A percentile compares a stretch with the other conserved stretches of the same genome.
Evolutionary conservation across 2,888 invertebrate species (phyloP).

Genomic region (Xiphydria camelus): DNA sequence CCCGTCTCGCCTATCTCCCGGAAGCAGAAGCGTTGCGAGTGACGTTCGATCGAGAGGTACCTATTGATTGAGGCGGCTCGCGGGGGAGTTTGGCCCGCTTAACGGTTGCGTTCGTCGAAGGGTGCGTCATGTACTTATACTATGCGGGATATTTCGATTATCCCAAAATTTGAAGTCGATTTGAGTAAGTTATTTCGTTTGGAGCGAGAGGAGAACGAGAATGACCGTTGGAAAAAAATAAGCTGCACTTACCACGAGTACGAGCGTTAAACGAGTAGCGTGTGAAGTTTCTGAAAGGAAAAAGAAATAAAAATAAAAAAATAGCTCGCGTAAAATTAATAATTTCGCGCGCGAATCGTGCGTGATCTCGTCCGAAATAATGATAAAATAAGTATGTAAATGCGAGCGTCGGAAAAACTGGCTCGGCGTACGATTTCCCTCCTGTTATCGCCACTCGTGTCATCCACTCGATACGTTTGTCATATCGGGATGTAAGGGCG

Average conservation of each 20-base stretch:
- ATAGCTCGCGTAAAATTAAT: conserved; percentile 8
- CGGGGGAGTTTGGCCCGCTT: conserved; percentile 3
- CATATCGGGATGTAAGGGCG: too few species aligned
- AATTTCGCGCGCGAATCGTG: not conserved
- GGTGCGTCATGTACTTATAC: not conserved
- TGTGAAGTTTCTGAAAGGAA: conserved; percentile 19
- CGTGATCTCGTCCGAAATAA: too few species aligned
- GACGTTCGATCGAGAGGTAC: conserved; percentile 25
- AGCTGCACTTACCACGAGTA: conserved; percentile 26
- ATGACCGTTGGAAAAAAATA: too few species aligned
- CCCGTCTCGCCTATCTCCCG: not conserved
- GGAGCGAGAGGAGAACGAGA: too few species aligned
- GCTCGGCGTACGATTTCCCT: too few species aligned
- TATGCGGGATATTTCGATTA: not conserved
- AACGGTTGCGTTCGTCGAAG: not conserved
- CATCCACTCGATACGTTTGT: too few species aligned
- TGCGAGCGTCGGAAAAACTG: too few species aligned
- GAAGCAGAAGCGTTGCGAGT: conserved; percentile 18
- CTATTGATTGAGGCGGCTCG: conserved; percentile 20
- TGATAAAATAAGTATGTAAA: too few species aligned
- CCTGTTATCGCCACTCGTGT: too few species aligned
- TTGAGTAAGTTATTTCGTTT: too few species aligned
- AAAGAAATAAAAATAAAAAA: conserved; percentile 9
- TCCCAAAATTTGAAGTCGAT: conserved; percentile 14
- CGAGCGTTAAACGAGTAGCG: conserved; percentile 15